Base-by-base conservation (phyloP, 2,888 invertebrate genomes). In the Drosophila mayaguana region DNA sequence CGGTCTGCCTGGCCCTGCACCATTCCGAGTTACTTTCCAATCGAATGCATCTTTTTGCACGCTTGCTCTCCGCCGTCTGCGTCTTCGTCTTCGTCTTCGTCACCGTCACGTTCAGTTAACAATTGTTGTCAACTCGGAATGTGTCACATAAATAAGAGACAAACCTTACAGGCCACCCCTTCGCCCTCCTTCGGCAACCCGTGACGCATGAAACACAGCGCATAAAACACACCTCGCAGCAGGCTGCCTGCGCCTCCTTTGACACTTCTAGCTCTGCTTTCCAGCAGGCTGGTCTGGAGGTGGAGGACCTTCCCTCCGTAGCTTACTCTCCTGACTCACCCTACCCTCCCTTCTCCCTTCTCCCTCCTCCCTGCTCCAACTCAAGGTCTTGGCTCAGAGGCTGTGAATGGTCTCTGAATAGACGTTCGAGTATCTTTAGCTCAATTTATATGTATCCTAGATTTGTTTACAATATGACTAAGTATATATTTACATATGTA, bases 121-220 rank as follows among this genome's bases (percentile, higher is more conserved):
- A 63, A 77, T 68, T 62, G 80, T 72, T 77, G 72, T 73, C 70
- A 72, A 66, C 60, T 43, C 53, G 68, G 63, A 55, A 70, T 81
- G 72, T 80, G 87, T 72, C 88, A 74, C 73, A 87, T 81, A 83
- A 83, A 76, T 73, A 75, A 78, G 36, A 36, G 40, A 38, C 43
- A 67, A 61, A 54, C 51, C 75, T 59, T 50, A 3, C 62, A 28
- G 25, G 18, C 2, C 20, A 63, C 67, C 75, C 71, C 67, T 81
- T 63, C 50, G 46, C 34, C 65, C 59, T 34, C 46, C 56, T 45
- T 54, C 40, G 20, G 28, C 34, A 42, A 43, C 54, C 64, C 43
- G 32, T 62, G 51, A 64, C 63, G 62, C 51, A 40, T 62, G 51
- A 64, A 60, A 59, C 51, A 40, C 3, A 25, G 9, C 18, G 5